Evolutionary conservation across 1,140 invertebrate genomes (phyloP), one percentile per base, ranked within the genome.

Genomic region (Brachionus plicatilis): DNA sequence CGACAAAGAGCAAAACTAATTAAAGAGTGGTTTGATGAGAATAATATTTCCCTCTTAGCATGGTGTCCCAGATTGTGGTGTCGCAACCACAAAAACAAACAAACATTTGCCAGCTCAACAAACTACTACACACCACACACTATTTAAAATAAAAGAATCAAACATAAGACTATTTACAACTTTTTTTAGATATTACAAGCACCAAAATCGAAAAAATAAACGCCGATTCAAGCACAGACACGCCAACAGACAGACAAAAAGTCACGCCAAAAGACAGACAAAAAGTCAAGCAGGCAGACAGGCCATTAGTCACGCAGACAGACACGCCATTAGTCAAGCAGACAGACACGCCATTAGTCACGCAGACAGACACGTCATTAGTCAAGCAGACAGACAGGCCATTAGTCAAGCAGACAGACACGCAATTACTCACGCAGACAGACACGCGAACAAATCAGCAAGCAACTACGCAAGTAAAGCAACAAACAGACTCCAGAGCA

Each of bases 1-100:
- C 2, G 2, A 17, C 80, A 83, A 7, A 83, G 24, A 65, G 80
- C 80, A 50, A 65, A 68, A 11, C n/a, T n/a, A 65, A 20, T 50
- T 17, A 50, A 72, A 33, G 53, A 20, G n/a, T 83, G 80, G 80
- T 83, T 83, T 72, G 56, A 83, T 33, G 80, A 83, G 70, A 83
- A 83, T 20, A 72, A 41, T 24, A 56, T 83, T 20, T 3, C 76
- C 17, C 14, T 68, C 17, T 68, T 83, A 56, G 2, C 50, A 17
- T 83, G 80, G 80, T 43, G 24, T 41, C 1, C 45, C n/a, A 82
- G 47, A 47, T 27, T 27, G 27, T 27, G 27, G 27, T 27, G 27
- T 27, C 27, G 27, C 27, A 27, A 27, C 27, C 27, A 27, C 27
- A 27, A 27, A 27, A 27, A 27, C 2, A 27, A 27, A 27, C 27